phyloP scores from a whole-genome alignment of 2,888 invertebrate genomes.

The Thysanoteuthis rhombus region DNA sequence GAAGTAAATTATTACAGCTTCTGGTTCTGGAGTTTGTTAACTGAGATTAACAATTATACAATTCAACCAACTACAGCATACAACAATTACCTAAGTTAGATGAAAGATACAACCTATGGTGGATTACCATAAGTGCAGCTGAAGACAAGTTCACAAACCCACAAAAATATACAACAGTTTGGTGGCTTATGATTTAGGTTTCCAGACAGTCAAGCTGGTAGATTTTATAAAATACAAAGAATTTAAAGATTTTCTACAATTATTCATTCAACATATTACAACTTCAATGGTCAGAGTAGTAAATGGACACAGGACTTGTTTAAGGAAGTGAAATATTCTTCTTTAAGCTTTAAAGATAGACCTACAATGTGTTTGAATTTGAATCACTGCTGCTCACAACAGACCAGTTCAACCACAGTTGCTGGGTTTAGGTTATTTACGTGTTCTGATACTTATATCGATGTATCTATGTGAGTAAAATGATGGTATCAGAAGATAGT shows the following conservation, averaged over 20 bases:
- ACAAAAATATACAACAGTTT: not conserved
- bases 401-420: too few species aligned
- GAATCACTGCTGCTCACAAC: too few species aligned
- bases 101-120: not conserved
- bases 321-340: too few species aligned
- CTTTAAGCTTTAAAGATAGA: too few species aligned
- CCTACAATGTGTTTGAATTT: not conserved
- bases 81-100: not conserved
- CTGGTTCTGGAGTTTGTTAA: too few species aligned
- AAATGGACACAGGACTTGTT: not conserved
- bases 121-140: not conserved
- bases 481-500: too few species aligned
- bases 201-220: not conserved
- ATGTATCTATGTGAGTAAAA: too few species aligned
- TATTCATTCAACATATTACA: not conserved
- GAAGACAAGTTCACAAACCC: too few species aligned
- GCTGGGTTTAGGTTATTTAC: too few species aligned
- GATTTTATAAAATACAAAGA: not conserved
- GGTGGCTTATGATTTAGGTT: not conserved
- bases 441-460: too few species aligned
- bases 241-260: not conserved
- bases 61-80: not conserved
- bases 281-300: not conserved
- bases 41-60: too few species aligned
- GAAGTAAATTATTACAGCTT: too few species aligned